phyloP scores from a whole-genome alignment of 2,888 invertebrate genomes.

The Schrankia costaestrigalis region DNA sequence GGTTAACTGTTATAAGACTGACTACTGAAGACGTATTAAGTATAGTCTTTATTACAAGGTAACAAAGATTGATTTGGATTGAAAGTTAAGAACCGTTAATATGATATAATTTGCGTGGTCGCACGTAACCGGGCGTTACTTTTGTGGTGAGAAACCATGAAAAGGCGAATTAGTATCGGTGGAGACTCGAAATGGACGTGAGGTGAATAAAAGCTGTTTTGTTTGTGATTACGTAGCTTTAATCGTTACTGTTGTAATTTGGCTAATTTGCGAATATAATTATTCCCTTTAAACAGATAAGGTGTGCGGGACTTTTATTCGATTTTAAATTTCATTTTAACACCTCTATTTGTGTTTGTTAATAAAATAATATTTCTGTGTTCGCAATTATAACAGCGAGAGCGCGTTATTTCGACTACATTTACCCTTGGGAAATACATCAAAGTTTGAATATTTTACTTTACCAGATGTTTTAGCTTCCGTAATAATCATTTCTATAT shows the following conservation, averaged over 20 bases:
- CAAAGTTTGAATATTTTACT: constrained; percentile 12
- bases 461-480: constrained; percentile 12
- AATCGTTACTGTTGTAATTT: too few relatives aligned
- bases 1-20: constrained; percentile 54
- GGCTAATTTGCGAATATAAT: too few relatives aligned
- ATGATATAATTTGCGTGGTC: constrained; percentile 61
- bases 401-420: constrained; percentile 1
- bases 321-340: constrained; percentile 4
- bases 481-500: constrained; percentile 21
- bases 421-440: constrained; percentile 25
- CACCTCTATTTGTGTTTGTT: constrained; percentile 5
- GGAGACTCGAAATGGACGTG: constrained; percentile 20
- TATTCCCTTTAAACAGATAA: too few relatives aligned
- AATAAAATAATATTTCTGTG: neutral
- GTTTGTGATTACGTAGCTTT: too few relatives aligned
- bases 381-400: constrained; percentile 5
- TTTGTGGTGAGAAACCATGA: constrained; percentile 44
- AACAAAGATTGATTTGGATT: constrained; percentile 27
- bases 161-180: constrained; percentile 37
- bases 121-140: constrained; percentile 42
- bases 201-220: constrained; percentile 24
- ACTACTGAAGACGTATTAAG: constrained; percentile 16
- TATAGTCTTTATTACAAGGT: constrained; percentile 11
- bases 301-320: constrained; percentile 3
- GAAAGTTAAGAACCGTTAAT: constrained; percentile 37